Evolutionary conservation across 2,888 invertebrate species (phyloP), one percentile per base, ranked within the genome.

Genomic region (Achlya flavicornis): DNA sequence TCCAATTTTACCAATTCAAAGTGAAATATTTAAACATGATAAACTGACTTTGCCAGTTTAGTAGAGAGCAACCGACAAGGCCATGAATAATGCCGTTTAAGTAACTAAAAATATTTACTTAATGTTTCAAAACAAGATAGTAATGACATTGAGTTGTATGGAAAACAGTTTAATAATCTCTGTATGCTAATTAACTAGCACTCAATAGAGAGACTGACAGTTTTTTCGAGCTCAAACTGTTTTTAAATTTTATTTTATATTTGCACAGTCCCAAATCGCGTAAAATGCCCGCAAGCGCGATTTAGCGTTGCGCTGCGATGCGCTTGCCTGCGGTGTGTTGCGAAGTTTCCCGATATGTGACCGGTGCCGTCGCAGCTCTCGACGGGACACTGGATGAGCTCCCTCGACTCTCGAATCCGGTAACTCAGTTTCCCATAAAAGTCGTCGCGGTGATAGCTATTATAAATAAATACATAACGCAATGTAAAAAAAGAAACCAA

Each of bases 301-400:
- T 73, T 71, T 75, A n/a, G 58, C 33, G 58, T 59, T 19, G 59
- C 58, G 58, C 35, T 59, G 41, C 59, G 12, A 59, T 41, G 41
- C 87, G 94, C 96, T 96, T 96, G 96, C 96, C 96, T 97, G 94
- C 97, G 96, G 94, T 98, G 97, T 78, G 97, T 97, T 80, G 97
- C 96, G 95, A 97, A 98, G 95, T 97, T 97, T 85, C 97, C 97
- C 81, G 97, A 97, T 87, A 97, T 95, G 95, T 98, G 97, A 85
- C 97, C 97, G 92, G 96, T 96, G 81, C 97, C 97, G 94, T 97
- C 97, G 95, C 97, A 97, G 94, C 94, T 94, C 85, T 94, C 94
- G 78, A 97, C 97, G 71, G 97, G 97, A 87, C 97, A 97, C 93
- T 96, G 96, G 89, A 97, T 95, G 88, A 96, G 95, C 94, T 96